A percentile compares a stretch with the other conserved stretches of the same genome.
Evolutionary conservation across 2,797 vertebrate species (phyloP).

Genomic region (Podarcis lilfordi): DNA sequence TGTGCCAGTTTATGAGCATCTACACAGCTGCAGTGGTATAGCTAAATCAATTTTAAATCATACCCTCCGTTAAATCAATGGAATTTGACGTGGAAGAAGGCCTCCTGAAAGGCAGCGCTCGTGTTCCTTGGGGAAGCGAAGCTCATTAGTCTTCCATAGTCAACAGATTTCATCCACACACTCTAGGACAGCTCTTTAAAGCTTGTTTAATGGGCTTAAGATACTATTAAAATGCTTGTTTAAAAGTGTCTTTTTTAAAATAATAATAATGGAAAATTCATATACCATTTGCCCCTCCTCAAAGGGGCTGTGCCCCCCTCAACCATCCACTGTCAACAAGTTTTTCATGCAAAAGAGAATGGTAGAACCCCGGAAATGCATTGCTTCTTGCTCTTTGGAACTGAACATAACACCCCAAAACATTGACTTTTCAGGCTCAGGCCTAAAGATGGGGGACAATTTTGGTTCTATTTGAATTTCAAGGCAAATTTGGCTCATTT

Average conservation of each 20-base stretch:
- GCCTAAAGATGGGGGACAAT: too few species aligned
- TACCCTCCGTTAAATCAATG: conserved; percentile 22
- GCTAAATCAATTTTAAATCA: conserved; percentile 32
- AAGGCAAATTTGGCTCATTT: too few species aligned
- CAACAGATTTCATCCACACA: conserved; percentile 22
- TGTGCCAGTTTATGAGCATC: neutral
- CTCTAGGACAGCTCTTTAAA: neutral
- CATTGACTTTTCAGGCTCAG: neutral
- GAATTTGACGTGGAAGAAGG: neutral
- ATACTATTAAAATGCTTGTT: conserved; percentile 11
- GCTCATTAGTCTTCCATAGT: conserved; percentile 24
- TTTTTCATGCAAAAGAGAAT: neutral
- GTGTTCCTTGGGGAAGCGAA: conserved; percentile 9
- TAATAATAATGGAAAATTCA: too few species aligned
- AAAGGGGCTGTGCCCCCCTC: neutral
- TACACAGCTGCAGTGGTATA: neutral
- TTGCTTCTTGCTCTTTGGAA: neutral
- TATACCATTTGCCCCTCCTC: neutral
- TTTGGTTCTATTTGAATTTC: neutral
- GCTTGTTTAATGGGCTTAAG: conserved; percentile 2
- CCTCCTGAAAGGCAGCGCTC: neutral
- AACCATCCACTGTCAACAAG: too few species aligned
- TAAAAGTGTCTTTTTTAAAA: neutral
- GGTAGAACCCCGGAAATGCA: neutral
- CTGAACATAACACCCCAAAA: neutral